Evolutionary conservation across 2,797 vertebrate species (phyloP).

Genomic region (Artibeus jamaicensis): DNA sequence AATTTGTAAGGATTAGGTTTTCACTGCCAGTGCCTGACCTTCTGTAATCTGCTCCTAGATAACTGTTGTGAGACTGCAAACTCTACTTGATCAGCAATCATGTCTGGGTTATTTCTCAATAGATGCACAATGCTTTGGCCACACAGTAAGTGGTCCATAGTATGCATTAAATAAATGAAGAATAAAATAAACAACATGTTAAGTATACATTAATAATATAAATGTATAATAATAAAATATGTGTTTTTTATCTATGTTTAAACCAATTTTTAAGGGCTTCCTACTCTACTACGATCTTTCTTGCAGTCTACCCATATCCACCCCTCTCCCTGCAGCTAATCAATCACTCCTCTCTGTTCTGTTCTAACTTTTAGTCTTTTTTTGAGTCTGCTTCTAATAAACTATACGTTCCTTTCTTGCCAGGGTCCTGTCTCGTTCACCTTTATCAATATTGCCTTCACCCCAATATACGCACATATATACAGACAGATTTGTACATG

Average conservation of each 20-base stretch:
- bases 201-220: not conserved
- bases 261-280: not conserved
- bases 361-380: not conserved
- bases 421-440: not conserved
- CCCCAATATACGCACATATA: not conserved
- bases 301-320: not conserved
- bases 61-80: not conserved
- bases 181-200: not conserved
- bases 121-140: not conserved
- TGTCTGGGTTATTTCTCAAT: not conserved
- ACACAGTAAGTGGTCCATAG: not conserved
- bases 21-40: not conserved
- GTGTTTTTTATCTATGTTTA: not conserved
- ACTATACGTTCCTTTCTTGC: not conserved
- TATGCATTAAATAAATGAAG: not conserved
- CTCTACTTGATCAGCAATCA: not conserved
- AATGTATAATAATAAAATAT: not conserved
- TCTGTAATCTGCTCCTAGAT: not conserved
- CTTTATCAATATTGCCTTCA: not conserved
- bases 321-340: not conserved
- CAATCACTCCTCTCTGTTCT: not conserved
- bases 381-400: not conserved
- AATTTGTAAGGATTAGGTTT: not conserved
- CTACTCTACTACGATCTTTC: not conserved
- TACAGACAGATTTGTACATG: not conserved